Conservation (phyloP, 2,888 invertebrate species). For the Athripsodes cinereus region DNA sequence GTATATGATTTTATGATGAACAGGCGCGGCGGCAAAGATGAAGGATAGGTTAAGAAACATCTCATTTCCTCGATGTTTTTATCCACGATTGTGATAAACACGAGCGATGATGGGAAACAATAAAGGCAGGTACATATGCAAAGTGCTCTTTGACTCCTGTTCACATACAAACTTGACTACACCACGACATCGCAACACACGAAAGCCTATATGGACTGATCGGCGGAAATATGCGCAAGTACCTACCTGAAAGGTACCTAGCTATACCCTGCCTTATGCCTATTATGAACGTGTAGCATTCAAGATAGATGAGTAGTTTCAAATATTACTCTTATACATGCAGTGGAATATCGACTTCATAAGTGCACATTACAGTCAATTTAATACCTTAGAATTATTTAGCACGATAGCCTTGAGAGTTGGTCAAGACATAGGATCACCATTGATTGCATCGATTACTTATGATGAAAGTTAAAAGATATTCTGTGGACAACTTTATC, state of each 20-base stretch:
- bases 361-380: background rate
- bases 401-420: background rate
- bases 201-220: background rate
- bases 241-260: too few species aligned
- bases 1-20: too few species aligned
- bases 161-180: slow-evolving; percentile 3
- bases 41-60: slow-evolving; percentile 11
- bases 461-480: too few species aligned
- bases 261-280: too few species aligned
- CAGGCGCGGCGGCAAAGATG: slow-evolving; percentile 10
- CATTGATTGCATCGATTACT: background rate
- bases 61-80: slow-evolving; percentile 18
- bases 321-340: background rate
- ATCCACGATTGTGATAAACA: slow-evolving; percentile 22
- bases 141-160: slow-evolving; percentile 22
- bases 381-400: background rate
- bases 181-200: background rate
- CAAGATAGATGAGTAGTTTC: too few species aligned
- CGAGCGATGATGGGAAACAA: slow-evolving; percentile 26
- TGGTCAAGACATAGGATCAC: background rate
- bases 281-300: too few species aligned
- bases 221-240: too few species aligned
- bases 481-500: too few species aligned
- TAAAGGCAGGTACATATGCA: slow-evolving; percentile 20
- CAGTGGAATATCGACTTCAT: background rate